These are phyloP conservation scores for Channa striata DNA, from an alignment of 2,797 vertebrate genomes.

Conservation along the genomic window DNA sequence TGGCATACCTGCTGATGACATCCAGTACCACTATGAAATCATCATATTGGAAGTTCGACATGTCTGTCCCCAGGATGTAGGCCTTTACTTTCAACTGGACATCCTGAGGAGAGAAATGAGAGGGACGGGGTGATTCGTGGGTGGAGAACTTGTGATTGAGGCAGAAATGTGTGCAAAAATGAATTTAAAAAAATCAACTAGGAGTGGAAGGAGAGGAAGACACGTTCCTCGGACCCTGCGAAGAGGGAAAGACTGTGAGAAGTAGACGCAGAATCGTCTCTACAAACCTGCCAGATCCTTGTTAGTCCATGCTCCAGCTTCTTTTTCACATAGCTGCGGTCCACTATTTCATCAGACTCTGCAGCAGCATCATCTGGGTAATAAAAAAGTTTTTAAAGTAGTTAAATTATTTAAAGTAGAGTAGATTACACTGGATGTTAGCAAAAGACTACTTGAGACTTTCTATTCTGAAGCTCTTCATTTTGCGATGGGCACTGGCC, in stretches of 20 bases:
- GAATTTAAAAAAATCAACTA: background rate
- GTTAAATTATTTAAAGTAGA: no score
- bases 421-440: background rate
- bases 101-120: constrained; percentile 83
- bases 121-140: background rate
- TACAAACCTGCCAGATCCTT: constrained; percentile 95
- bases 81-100: constrained; percentile 98
- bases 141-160: background rate
- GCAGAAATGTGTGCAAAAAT: background rate
- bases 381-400: constrained; percentile 6
- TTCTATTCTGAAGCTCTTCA: constrained; percentile 11
- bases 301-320: constrained; percentile 97
- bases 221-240: background rate
- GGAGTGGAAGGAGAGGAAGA: background rate
- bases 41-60: constrained; percentile 99
- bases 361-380: constrained; percentile 82
- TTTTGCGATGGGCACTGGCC: no score
- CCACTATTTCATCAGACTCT: constrained; percentile 89
- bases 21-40: constrained; percentile 99
- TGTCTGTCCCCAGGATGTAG: constrained; percentile 96
- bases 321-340: constrained; percentile 96
- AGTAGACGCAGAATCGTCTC: background rate
- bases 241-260: background rate
- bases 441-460: constrained; percentile 6
- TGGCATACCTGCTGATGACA: constrained; percentile 95